Conservation (phyloP, 2,888 invertebrate genomes). For the Chaetoderma sp. region DNA sequence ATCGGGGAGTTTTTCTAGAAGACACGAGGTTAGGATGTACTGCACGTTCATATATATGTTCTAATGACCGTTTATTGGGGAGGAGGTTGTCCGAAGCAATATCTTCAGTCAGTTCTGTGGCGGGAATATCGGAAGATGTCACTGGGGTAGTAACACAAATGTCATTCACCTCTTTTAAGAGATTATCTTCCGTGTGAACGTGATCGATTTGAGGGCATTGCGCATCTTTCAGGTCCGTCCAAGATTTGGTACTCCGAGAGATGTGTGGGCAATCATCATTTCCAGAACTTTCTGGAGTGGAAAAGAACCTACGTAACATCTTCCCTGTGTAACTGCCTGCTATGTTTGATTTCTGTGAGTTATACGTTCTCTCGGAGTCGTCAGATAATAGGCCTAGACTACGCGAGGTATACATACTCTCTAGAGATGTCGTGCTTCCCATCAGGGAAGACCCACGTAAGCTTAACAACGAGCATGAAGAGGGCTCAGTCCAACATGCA, state of each 20-base stretch:
- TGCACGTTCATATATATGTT: neutral
- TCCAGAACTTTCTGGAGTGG: neutral
- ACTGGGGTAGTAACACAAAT: neutral
- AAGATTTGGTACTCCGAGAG: constrained; percentile 1
- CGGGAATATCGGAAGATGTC: no score
- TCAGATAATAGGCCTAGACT: neutral
- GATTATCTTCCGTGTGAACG: neutral
- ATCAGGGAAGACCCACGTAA: neutral
- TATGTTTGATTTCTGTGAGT: neutral
- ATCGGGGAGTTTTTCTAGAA: neutral
- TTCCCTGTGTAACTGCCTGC: neutral
- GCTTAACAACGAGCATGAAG: neutral
- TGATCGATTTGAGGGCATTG: neutral
- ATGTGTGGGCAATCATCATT: neutral
- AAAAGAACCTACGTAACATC: constrained; percentile 1
- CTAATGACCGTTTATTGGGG: neutral
- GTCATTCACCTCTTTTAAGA: neutral
- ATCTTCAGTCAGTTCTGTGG: no score
- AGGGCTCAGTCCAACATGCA: neutral
- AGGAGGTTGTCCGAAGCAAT: no score
- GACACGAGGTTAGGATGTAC: neutral
- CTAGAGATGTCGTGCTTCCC: constrained; percentile 5
- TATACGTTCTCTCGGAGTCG: constrained; percentile 4
- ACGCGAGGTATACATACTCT: neutral
- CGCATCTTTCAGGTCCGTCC: constrained; percentile 1